phyloP scores from a whole-genome alignment of 2,888 invertebrate species.

The Lasius platythorax region DNA sequence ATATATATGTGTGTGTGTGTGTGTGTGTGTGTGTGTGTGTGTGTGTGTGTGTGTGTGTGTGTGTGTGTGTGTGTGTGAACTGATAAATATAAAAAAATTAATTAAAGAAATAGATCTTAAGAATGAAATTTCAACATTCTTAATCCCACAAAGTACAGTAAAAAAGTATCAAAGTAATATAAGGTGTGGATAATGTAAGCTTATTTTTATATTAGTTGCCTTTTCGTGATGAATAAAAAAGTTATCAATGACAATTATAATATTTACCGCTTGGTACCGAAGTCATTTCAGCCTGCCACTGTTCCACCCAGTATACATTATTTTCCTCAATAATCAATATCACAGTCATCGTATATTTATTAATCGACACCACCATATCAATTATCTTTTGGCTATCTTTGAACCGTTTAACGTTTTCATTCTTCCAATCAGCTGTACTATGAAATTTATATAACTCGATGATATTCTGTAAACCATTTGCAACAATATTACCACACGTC shows the following conservation, averaged over 20 bases:
- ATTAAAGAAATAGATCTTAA: not conserved
- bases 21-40: too few species aligned
- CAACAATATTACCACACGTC: not conserved
- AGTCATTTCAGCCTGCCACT: slow-evolving; percentile 71
- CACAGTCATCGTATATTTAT: slow-evolving; percentile 65
- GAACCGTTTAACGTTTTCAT: slow-evolving; percentile 48
- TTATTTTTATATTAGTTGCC: not conserved
- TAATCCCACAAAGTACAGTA: not conserved
- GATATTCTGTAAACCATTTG: slow-evolving; percentile 61
- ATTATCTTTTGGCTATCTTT: slow-evolving; percentile 62
- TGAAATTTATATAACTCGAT: slow-evolving; percentile 74
- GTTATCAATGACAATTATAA: not conserved
- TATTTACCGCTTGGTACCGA: slow-evolving; percentile 43
- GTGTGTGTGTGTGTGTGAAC: too few species aligned
- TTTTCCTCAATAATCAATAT: slow-evolving; percentile 65
- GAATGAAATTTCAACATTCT: not conserved
- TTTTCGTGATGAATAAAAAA: not conserved
- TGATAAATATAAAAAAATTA: not conserved
- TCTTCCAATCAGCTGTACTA: slow-evolving; percentile 52
- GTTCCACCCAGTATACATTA: slow-evolving; percentile 65
- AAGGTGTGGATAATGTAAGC: not conserved
- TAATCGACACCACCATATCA: slow-evolving; percentile 70
- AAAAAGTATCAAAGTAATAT: slow-evolving; percentile 1
- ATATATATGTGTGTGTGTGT: too few species aligned
- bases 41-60: too few species aligned